Evolutionary conservation across 1,140 invertebrate species (phyloP).

Genomic region (Drosophila insularis): DNA sequence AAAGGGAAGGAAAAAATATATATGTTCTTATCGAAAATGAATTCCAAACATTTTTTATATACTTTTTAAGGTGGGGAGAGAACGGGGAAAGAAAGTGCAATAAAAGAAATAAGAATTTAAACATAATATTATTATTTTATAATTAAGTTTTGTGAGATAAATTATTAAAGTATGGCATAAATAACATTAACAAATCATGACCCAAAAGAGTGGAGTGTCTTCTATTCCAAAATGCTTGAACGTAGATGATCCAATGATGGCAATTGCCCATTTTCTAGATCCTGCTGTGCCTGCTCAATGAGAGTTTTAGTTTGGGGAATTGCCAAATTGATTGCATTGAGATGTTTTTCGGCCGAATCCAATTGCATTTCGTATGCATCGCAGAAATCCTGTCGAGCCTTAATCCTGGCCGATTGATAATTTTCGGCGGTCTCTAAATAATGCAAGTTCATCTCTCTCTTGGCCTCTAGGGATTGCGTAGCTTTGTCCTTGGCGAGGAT

Average conservation of each 20-base stretch:
- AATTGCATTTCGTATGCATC: slow-evolving; percentile 34
- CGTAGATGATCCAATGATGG: background rate
- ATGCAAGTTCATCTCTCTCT: slow-evolving; percentile 27
- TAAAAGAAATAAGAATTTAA: no score
- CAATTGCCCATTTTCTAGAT: background rate
- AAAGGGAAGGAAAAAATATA: no score
- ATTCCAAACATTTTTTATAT: no score
- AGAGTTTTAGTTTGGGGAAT: background rate
- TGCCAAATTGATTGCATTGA: slow-evolving; percentile 20
- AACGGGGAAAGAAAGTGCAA: no score
- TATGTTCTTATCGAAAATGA: no score
- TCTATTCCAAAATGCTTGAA: background rate
- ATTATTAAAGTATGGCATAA: background rate
- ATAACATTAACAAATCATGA: background rate
- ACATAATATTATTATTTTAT: no score
- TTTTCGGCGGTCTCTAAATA: slow-evolving; percentile 37
- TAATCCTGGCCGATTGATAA: slow-evolving; percentile 32
- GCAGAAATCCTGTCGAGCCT: slow-evolving; percentile 18
- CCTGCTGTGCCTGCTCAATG: slow-evolving; percentile 1
- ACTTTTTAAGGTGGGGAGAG: no score
- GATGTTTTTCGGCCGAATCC: slow-evolving; percentile 16
- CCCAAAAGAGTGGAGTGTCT: background rate
- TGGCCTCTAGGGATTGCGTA: background rate
- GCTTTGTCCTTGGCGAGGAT: background rate
- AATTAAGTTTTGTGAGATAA: no score